Base-by-base conservation (phyloP, 1,140 invertebrate genomes). In the Leptinotarsa undecemlineata region DNA sequence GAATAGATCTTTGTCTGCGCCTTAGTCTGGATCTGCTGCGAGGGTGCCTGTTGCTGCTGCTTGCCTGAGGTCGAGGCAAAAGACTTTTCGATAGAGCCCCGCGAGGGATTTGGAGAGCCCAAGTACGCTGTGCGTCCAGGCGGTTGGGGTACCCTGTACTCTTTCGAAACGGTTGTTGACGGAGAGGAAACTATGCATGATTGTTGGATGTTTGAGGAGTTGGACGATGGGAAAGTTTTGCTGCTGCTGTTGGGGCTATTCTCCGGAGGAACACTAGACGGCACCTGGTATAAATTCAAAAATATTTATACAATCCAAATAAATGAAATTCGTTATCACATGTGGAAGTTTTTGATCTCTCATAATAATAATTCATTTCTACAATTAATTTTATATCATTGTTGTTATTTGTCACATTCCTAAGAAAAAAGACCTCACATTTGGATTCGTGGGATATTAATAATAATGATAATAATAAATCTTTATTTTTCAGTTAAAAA, bases 161-260 rank as follows among this genome's bases (percentile, higher is more conserved):
- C 90, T 85, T 91, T 91, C 51, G 85, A 86, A 74, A 82, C 79
- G 1, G 84, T 71, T 6, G 88, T 85, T 48, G 88, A 88, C 42
- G 90, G 87, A 76, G 90, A 90, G 73, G 91, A 90, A 64, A 92
- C 91, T 71, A 92, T 92, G 83, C 91, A 92, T 20, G 91, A 91
- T 84, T 91, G 90, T 81, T 92, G 90, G 68, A 88, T 85, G 85
- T 87, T 87, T 80, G 88, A 87, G 84, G 87, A 84, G 85, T 86
- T 88, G 81, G 86, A 86, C 80, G 87, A 83, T 84, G 87, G 86
- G 84, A 89, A 88, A 74, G 85, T 81, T 74, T 88, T 87, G 17
- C 79, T 80, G 51, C 17, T 64, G 33, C 81, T 71, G 82, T 87
- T 84, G 68, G 67, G 66, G 75, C 80, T 74, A 79, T 85, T 87